phyloP scores from a whole-genome alignment of 2,797 vertebrate genomes.

The Poecile montanus region DNA sequence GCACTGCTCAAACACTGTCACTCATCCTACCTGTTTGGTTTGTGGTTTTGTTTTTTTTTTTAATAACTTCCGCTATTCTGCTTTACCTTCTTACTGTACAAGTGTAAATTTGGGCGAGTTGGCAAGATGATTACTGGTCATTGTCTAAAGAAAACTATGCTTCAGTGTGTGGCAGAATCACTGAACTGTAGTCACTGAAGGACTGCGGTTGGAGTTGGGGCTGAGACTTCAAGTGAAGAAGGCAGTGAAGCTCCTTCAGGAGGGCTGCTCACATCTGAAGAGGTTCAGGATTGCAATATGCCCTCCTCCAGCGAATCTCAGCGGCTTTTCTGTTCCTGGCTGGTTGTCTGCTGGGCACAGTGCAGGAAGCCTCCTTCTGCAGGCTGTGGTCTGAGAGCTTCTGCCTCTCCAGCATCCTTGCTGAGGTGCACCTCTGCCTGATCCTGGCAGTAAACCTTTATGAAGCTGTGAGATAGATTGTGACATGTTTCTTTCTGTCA shows the following conservation, averaged over 20 bases:
- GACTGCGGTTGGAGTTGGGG: background rate
- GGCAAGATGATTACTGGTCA: background rate
- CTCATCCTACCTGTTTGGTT: background rate
- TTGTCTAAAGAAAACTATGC: background rate
- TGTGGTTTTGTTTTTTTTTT: background rate
- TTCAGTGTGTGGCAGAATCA: background rate
- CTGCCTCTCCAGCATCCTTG: background rate
- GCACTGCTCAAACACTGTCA: background rate
- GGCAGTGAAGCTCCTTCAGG: background rate
- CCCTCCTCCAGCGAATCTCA: background rate
- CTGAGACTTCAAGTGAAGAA: background rate
- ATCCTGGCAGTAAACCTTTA: background rate
- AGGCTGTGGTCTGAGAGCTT: background rate
- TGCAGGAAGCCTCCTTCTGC: rapidly evolving
- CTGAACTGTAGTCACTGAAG: background rate
- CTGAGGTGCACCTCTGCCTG: background rate
- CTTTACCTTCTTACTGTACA: background rate
- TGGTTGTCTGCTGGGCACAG: background rate
- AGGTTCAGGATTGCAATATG: background rate
- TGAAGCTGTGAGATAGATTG: background rate
- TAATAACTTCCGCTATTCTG: background rate
- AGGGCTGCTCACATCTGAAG: background rate
- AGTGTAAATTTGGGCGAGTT: background rate
- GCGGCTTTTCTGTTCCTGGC: background rate
- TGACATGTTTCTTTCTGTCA: background rate